phyloP scores from a whole-genome alignment of 2,113 vertebrate genomes.

The Thymallus thymallus region DNA sequence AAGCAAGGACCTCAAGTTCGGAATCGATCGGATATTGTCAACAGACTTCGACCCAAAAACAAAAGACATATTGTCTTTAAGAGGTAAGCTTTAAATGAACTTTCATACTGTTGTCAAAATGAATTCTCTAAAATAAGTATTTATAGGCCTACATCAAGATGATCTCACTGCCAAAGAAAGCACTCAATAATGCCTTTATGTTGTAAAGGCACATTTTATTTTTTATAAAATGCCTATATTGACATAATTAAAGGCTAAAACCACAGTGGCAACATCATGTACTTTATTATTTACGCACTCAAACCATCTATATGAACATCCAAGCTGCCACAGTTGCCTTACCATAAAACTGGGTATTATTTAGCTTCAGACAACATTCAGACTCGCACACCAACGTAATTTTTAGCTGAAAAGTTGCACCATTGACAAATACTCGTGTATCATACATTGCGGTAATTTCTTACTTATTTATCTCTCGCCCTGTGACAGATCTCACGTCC shows the following conservation, averaged over 20 bases:
- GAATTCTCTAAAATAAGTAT: neutral
- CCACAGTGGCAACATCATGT: neutral
- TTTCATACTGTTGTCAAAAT: neutral
- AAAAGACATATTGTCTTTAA: slow-evolving; percentile 87
- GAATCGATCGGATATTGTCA: slow-evolving; percentile 96
- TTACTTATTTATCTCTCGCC: slow-evolving; percentile 59
- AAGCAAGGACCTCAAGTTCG: slow-evolving; percentile 98
- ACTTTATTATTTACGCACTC: neutral
- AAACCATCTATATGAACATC: neutral
- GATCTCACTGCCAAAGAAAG: neutral
- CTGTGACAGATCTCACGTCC: slow-evolving; percentile 91
- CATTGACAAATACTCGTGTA: neutral
- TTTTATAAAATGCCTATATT: neutral
- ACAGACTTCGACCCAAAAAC: slow-evolving; percentile 92
- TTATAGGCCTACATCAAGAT: no score
- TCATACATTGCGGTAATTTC: slow-evolving; percentile 28
- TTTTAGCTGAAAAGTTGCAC: neutral
- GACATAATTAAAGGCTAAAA: neutral
- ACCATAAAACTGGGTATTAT: neutral
- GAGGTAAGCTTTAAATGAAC: slow-evolving; percentile 77
- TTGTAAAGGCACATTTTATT: neutral
- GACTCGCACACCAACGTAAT: neutral
- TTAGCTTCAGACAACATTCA: neutral
- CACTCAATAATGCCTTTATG: neutral
- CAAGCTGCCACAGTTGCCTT: neutral